Conservation (phyloP, 1,140 invertebrate genomes). For the Meteorus sp. region DNA sequence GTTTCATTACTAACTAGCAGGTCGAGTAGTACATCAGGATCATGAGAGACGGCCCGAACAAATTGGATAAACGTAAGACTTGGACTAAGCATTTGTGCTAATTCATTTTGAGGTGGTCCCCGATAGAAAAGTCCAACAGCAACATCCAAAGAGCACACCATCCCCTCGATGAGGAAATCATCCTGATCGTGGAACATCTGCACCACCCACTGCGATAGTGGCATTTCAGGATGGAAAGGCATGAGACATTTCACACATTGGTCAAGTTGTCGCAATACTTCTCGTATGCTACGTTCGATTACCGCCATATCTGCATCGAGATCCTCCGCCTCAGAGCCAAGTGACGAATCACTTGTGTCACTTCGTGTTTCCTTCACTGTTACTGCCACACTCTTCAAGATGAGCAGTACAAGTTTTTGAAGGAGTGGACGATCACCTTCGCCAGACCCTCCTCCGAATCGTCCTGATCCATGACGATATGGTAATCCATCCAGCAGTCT, state of each 20-base stretch:
- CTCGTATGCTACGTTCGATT: slow-evolving; percentile 81
- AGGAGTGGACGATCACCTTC: slow-evolving; percentile 69
- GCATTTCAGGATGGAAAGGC: slow-evolving; percentile 84
- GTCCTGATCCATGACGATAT: slow-evolving; percentile 59
- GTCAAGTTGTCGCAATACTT: slow-evolving; percentile 80
- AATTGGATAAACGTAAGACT: slow-evolving; percentile 83
- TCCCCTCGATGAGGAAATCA: slow-evolving; percentile 87
- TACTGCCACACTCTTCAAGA: slow-evolving; percentile 85
- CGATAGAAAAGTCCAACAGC: slow-evolving; percentile 81
- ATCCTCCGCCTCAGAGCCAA: slow-evolving; percentile 80
- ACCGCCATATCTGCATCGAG: slow-evolving; percentile 87
- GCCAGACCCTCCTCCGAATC: slow-evolving; percentile 61
- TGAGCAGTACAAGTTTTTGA: slow-evolving; percentile 81
- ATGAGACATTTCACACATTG: slow-evolving; percentile 78
- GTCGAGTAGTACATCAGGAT: slow-evolving; percentile 81
- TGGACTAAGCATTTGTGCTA: slow-evolving; percentile 79
- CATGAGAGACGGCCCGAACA: slow-evolving; percentile 78
- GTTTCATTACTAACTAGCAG: slow-evolving; percentile 89
- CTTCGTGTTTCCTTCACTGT: slow-evolving; percentile 87
- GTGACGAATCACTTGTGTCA: slow-evolving; percentile 79
- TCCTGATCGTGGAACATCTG: slow-evolving; percentile 88
- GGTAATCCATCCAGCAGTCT: slow-evolving; percentile 73
- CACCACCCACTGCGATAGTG: slow-evolving; percentile 84
- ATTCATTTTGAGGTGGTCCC: slow-evolving; percentile 74
- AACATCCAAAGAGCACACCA: slow-evolving; percentile 88